A percentile compares a stretch with the other conserved stretches of the same genome.
Conservation (phyloP, 2,113 vertebrate genomes). For the Solea senegalensis region DNA sequence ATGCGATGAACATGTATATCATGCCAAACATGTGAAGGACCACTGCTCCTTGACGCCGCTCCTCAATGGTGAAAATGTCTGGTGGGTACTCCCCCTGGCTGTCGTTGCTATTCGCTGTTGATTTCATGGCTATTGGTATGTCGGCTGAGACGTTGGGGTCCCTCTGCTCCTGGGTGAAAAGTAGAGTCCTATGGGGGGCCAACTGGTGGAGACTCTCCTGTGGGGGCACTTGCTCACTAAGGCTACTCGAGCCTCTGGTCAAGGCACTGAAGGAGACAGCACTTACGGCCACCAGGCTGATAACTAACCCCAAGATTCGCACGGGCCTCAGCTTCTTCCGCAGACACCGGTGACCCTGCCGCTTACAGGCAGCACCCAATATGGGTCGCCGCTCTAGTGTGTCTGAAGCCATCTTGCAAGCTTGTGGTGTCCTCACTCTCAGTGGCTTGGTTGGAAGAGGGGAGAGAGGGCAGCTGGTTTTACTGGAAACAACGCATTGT, state of each 20-base stretch:
- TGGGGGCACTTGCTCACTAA: slow-evolving; percentile 61
- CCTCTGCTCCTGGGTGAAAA: slow-evolving; percentile 83
- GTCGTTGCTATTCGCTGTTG: slow-evolving; percentile 71
- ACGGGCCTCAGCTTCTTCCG: slow-evolving; percentile 90
- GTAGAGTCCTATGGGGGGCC: slow-evolving; percentile 88
- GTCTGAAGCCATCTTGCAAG: slow-evolving; percentile 69
- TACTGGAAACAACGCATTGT: slow-evolving; percentile 64
- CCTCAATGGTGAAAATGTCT: slow-evolving; percentile 88
- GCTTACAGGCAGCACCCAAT: slow-evolving; percentile 50
- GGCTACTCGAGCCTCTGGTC: slow-evolving; percentile 81
- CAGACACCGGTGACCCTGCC: slow-evolving; percentile 75
- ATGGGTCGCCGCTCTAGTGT: slow-evolving; percentile 46
- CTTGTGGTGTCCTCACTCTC: slow-evolving; percentile 54
- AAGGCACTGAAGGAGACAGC: slow-evolving; percentile 91
- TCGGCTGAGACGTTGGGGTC: slow-evolving; percentile 79
- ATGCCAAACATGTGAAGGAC: slow-evolving; percentile 93
- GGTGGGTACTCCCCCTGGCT: slow-evolving; percentile 89
- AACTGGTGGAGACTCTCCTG: slow-evolving; percentile 67
- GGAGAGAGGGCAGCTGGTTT: slow-evolving; percentile 31
- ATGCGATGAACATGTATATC: slow-evolving; percentile 99
- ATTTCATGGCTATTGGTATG: slow-evolving; percentile 75
- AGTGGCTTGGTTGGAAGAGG: slow-evolving; percentile 40
- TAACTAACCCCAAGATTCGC: slow-evolving; percentile 86
- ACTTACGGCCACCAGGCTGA: slow-evolving; percentile 90
- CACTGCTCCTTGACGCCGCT: slow-evolving; percentile 91